Evolutionary conservation across 2,113 vertebrate genomes (phyloP).

Genomic region (Brachyhypopomus occidentalis): DNA sequence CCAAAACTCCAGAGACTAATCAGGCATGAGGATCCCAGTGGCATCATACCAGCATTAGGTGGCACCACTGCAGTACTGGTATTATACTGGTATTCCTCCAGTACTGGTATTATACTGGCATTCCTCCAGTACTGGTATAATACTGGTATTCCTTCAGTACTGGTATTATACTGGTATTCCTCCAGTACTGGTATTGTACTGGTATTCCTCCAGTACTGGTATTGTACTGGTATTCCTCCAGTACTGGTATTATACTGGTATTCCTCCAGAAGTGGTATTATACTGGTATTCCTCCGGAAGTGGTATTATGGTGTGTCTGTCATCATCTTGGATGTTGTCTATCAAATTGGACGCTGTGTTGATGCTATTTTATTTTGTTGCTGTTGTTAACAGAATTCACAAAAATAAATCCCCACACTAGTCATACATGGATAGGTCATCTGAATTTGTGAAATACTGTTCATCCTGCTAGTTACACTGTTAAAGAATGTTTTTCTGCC

Average conservation of each 20-base stretch:
- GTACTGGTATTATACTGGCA: too few species aligned
- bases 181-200: too few species aligned
- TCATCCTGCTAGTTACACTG: background rate
- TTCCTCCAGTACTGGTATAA: too few species aligned
- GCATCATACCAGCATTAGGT: background rate
- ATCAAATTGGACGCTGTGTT: background rate
- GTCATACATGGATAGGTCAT: background rate
- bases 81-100: too few species aligned
- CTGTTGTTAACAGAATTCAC: too few species aligned
- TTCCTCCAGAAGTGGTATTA: too few species aligned
- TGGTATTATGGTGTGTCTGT: background rate
- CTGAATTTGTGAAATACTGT: background rate
- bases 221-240: too few species aligned
- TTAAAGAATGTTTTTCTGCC: background rate
- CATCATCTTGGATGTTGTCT: background rate
- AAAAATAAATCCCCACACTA: background rate
- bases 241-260: too few species aligned
- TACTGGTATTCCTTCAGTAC: too few species aligned
- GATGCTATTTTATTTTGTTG: background rate
- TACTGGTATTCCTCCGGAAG: background rate
- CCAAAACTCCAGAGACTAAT: slow-evolving; percentile 13
- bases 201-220: too few species aligned
- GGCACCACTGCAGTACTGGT: too few species aligned
- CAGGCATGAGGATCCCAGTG: background rate
- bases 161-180: too few species aligned